These are phyloP conservation scores for Entomobrya proxima DNA, from an alignment of 2,888 invertebrate species.

Conservation along the genomic window DNA sequence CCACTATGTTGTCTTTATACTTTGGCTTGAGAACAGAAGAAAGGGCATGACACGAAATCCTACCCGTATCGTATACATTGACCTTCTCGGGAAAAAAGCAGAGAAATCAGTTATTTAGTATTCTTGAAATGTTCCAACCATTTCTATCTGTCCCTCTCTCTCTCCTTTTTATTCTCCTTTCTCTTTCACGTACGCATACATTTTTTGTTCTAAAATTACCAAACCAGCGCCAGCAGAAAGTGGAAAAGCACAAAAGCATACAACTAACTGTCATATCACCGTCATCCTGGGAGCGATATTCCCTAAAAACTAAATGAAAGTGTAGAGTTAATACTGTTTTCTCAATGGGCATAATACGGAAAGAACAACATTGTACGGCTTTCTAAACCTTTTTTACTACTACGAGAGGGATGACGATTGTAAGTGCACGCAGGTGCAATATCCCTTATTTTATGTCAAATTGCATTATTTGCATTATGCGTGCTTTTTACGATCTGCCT, in stretches of 20 bases:
- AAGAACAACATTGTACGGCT: slow-evolving; percentile 6
- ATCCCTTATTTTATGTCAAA: background rate
- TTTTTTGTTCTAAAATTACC: slow-evolving; percentile 3
- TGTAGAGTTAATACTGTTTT: slow-evolving; percentile 18
- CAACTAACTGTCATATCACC: slow-evolving; percentile 38
- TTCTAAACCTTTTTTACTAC: slow-evolving; percentile 4
- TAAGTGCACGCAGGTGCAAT: slow-evolving; percentile 49
- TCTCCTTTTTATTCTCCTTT: slow-evolving; percentile 11
- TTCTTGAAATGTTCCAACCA: slow-evolving; percentile 37
- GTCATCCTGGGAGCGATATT: slow-evolving; percentile 40
- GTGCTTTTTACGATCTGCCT: background rate
- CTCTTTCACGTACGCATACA: slow-evolving; percentile 6
- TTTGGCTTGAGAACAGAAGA: background rate
- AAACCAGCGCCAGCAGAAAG: background rate
- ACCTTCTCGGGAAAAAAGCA: background rate
- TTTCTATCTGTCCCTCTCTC: background rate
- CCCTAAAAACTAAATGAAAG: slow-evolving; percentile 10
- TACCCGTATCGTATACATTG: background rate
- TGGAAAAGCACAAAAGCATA: background rate
- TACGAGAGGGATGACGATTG: background rate
- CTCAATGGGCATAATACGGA: slow-evolving; percentile 8
- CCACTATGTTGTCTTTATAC: background rate
- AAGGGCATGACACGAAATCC: background rate
- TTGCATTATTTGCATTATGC: background rate
- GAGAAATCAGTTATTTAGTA: slow-evolving; percentile 59